A percentile compares a stretch with the other conserved stretches of the same genome.
Evolutionary conservation across 2,797 vertebrate species (phyloP).

Genomic region (Mus minutoides): DNA sequence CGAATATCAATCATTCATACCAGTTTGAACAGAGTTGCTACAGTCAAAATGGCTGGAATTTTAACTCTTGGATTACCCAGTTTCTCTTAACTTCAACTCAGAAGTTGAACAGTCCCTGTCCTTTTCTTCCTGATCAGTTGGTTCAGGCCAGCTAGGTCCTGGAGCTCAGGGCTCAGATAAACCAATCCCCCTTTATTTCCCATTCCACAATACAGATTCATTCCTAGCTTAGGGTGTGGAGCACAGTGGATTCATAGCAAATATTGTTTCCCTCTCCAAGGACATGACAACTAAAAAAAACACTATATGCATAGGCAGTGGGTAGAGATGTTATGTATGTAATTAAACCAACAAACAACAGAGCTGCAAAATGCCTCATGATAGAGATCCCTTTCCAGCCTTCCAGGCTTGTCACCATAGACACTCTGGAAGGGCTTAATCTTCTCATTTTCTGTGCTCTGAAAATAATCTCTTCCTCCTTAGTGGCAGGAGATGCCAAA

Average conservation of each 20-base stretch:
- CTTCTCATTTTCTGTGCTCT: neutral
- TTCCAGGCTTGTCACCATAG: neutral
- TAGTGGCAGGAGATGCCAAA: slow-evolving; percentile 94
- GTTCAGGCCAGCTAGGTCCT: neutral
- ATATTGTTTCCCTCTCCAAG: neutral
- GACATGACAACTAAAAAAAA: neutral
- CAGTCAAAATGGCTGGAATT: neutral
- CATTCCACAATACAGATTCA: neutral
- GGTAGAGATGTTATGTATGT: neutral
- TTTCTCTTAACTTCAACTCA: neutral
- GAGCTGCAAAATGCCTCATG: neutral
- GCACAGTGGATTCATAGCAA: neutral
- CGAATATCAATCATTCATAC: neutral
- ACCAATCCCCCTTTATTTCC: neutral
- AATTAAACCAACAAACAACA: neutral
- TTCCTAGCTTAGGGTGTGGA: neutral
- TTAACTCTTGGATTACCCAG: neutral
- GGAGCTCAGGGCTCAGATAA: neutral
- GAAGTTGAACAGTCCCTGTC: neutral
- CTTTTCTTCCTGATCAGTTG: neutral
- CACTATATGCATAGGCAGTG: no score
- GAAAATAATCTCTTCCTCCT: slow-evolving; percentile 58
- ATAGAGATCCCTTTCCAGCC: no score
- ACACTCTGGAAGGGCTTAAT: neutral
- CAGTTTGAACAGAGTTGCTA: neutral